These are phyloP conservation scores for Volucella zonaria DNA, from an alignment of 2,888 invertebrate genomes.

Conservation along the genomic window DNA sequence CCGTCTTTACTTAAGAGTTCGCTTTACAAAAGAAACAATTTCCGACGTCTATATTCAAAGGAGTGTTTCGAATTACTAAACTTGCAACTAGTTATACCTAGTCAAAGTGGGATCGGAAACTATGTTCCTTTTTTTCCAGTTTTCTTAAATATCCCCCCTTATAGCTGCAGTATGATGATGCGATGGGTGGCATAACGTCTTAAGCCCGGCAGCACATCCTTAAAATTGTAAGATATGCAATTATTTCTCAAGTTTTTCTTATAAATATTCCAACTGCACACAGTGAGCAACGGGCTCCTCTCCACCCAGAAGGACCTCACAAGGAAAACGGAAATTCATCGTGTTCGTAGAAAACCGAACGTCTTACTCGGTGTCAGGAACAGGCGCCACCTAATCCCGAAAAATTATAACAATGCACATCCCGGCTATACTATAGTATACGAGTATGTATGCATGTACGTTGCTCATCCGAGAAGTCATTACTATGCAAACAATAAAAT, in stretches of 20 bases:
- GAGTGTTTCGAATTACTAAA: conserved; percentile 72
- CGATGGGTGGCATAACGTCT: conserved; percentile 17
- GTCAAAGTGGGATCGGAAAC: conserved; percentile 25
- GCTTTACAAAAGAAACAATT: conserved; percentile 71
- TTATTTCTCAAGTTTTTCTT: conserved; percentile 78
- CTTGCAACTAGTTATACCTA: conserved; percentile 40
- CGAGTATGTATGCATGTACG: not conserved
- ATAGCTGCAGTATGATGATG: not conserved
- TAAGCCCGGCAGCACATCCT: conserved; percentile 73
- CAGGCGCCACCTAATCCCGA: conserved; percentile 63
- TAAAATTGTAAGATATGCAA: conserved; percentile 82
- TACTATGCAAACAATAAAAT: conserved; percentile 75
- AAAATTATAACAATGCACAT: conserved; percentile 73
- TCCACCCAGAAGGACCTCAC: conserved; percentile 25
- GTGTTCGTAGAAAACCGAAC: conserved; percentile 7
- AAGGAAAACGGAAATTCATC: conserved; percentile 40
- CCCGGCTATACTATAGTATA: conserved; percentile 25
- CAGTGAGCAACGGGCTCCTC: conserved; percentile 15
- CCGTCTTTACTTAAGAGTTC: conserved; percentile 54
- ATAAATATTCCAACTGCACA: conserved; percentile 72
- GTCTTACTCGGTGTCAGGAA: not conserved
- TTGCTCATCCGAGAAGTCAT: conserved; percentile 65
- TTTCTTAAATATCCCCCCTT: conserved; percentile 14
- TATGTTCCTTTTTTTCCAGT: conserved; percentile 25
- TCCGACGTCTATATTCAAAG: conserved; percentile 66